Evolutionary conservation across 92 coral and sea anemone genomes (phyloP).

Genomic region (Paramuricea clavata): DNA sequence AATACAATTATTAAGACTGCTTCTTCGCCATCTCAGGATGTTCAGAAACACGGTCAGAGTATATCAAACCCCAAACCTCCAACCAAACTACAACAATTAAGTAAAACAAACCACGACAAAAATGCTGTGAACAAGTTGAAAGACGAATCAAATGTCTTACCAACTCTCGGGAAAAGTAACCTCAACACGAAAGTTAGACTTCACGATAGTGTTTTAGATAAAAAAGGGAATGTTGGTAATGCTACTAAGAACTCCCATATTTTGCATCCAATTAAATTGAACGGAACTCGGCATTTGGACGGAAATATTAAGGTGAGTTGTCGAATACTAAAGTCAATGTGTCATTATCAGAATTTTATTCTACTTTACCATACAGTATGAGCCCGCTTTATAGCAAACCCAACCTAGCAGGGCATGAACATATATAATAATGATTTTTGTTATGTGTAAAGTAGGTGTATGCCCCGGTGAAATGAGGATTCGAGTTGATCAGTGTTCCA

Average conservation of each 20-base stretch:
- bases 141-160: neutral
- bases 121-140: neutral
- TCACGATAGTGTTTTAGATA: neutral
- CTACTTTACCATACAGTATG: no score
- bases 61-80: neutral
- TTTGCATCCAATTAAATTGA: neutral
- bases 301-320: constrained; percentile 11
- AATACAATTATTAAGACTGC: neutral
- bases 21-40: neutral
- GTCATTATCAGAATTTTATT: no score
- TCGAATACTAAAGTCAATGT: no score
- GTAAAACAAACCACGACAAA: neutral
- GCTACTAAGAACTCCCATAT: neutral
- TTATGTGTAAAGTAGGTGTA: no score
- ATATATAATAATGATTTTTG: no score
- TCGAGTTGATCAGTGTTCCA: no score
- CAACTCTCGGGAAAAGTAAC: neutral
- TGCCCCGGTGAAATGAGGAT: no score
- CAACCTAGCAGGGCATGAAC: no score
- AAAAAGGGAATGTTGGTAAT: neutral
- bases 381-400: no score
- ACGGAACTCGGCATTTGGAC: neutral
- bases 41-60: neutral
- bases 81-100: neutral
- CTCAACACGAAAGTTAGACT: neutral